phyloP scores from a whole-genome alignment of 2,113 vertebrate genomes.

The Aegithalos caudatus region DNA sequence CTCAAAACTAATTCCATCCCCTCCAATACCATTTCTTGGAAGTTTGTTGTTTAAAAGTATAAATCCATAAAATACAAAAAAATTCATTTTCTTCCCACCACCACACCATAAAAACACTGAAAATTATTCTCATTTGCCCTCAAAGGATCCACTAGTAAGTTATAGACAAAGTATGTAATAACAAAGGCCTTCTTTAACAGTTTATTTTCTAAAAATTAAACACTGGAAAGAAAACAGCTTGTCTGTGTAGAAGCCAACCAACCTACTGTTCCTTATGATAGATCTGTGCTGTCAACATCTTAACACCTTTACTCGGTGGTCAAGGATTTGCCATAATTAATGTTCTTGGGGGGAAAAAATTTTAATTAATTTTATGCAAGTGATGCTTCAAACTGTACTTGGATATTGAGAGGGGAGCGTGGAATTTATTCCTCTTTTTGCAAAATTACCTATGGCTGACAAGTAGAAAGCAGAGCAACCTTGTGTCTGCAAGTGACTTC shows the following conservation, averaged over 20 bases:
- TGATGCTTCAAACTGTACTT: background rate
- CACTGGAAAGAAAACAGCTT: background rate
- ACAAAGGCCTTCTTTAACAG: background rate
- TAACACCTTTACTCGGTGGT: background rate
- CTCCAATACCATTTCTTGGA: background rate
- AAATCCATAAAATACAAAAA: background rate
- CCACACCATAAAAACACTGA: background rate
- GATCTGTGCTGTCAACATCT: background rate
- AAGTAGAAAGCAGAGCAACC: background rate
- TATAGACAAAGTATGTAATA: background rate
- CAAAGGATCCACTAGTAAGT: background rate
- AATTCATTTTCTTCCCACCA: background rate
- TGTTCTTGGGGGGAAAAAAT: rapidly evolving
- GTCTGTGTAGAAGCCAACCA: background rate
- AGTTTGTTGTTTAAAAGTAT: background rate
- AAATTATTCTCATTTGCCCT: background rate
- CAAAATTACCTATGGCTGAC: background rate
- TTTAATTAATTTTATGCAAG: background rate
- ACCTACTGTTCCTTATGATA: background rate
- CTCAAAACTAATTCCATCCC: background rate
- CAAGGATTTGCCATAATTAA: background rate
- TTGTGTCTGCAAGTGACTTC: background rate
- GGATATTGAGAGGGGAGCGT: background rate
- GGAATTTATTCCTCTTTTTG: background rate
- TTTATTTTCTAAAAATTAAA: background rate